phyloP scores from a whole-genome alignment of 2,888 invertebrate species.

The Callinectes sapidus region DNA sequence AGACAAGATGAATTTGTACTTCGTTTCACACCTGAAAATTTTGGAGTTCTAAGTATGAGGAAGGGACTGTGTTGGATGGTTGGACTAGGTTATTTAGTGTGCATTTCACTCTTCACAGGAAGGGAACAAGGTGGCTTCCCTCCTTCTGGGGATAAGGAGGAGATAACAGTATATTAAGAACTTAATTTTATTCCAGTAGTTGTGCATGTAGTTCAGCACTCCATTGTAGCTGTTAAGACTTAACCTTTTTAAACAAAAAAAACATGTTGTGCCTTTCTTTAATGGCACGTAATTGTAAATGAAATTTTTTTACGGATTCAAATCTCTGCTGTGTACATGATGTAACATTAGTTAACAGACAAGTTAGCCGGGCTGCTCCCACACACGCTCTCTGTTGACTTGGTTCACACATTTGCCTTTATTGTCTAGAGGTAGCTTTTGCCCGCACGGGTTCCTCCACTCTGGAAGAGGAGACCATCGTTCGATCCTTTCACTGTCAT shows the following conservation, averaged over 20 bases:
- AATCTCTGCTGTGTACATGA: conserved; percentile 54
- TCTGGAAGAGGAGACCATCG: background rate
- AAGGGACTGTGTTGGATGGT: background rate
- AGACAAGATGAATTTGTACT: background rate
- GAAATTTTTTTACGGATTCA: conserved; percentile 40
- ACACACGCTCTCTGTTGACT: conserved; percentile 36
- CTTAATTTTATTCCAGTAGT: conserved; percentile 56
- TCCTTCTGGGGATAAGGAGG: background rate
- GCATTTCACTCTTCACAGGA: background rate
- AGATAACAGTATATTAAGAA: conserved; percentile 43
- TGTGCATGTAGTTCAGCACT: conserved; percentile 61
- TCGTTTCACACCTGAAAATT: background rate
- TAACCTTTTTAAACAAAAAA: conserved; percentile 47
- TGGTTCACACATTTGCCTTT: conserved; percentile 48
- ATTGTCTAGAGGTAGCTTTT: conserved; percentile 51
- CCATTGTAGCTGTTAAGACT: conserved; percentile 44
- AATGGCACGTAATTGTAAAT: conserved; percentile 55
- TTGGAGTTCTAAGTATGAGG: background rate
- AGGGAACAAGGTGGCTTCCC: background rate
- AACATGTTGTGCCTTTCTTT: conserved; percentile 54
- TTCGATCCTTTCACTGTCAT: conserved; percentile 7
- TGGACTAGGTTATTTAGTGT: conserved; percentile 9
- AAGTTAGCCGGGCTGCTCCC: conserved; percentile 39
- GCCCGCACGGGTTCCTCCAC: conserved; percentile 38
- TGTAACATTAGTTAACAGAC: conserved; percentile 48